These are phyloP conservation scores for Pseudomyrmex concolor DNA, from an alignment of 1,140 invertebrate genomes.

Conservation along the genomic window DNA sequence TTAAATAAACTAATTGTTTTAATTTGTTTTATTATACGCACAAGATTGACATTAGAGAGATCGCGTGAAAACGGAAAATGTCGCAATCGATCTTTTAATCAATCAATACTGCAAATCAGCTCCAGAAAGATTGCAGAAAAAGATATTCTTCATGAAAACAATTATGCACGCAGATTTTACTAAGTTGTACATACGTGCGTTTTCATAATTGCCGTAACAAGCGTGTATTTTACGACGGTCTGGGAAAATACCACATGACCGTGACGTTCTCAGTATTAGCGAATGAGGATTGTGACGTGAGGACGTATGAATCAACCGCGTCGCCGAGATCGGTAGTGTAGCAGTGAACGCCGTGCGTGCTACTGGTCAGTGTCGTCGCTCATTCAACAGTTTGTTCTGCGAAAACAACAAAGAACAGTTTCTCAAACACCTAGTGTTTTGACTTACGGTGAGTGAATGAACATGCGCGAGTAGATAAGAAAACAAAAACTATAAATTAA, in stretches of 20 bases:
- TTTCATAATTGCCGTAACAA: constrained; percentile 15
- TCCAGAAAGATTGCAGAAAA: neutral
- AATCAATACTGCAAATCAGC: neutral
- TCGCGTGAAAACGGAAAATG: neutral
- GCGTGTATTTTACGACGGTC: neutral
- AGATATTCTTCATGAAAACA: neutral
- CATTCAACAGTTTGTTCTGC: neutral
- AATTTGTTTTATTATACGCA: no score
- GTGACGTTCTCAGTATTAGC: constrained; percentile 15
- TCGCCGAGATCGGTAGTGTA: neutral
- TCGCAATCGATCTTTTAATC: neutral
- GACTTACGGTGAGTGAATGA: neutral
- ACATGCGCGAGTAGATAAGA: neutral
- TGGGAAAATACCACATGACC: constrained; percentile 21
- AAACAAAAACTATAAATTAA: neutral
- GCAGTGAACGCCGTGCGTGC: neutral
- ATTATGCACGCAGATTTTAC: neutral
- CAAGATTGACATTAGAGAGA: neutral
- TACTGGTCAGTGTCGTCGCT: neutral
- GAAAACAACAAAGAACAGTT: neutral
- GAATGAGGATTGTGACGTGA: constrained; percentile 11
- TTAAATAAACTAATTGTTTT: no score
- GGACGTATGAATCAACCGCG: constrained; percentile 34
- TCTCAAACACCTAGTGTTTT: neutral
- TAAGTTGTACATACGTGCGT: neutral